phyloP scores from a whole-genome alignment of 2,113 vertebrate species.

The Polyodon spathula region DNA sequence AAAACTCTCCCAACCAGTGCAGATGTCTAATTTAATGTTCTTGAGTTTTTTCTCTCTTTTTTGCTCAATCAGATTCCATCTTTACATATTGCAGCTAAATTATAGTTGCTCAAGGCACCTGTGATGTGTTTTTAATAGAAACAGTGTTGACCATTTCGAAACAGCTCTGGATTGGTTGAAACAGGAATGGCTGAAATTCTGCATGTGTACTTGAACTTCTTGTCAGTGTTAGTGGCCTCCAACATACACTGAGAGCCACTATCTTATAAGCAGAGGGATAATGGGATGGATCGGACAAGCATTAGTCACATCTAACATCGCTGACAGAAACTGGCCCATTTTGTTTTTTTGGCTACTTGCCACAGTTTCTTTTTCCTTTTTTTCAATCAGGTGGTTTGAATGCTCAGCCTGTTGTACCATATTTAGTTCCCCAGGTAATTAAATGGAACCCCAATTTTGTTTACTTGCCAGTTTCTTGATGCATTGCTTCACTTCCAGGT shows the following conservation, averaged over 20 bases:
- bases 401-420: neutral
- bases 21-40: too few species aligned
- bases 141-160: slow-evolving; percentile 31
- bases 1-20: too few species aligned
- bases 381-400: neutral
- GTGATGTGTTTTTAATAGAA: slow-evolving; percentile 38
- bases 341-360: neutral
- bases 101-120: slow-evolving; percentile 25
- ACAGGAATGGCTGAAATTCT: too few species aligned
- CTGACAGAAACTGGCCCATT: neutral
- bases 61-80: slow-evolving; percentile 25
- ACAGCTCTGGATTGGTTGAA: too few species aligned
- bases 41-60: slow-evolving; percentile 32
- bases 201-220: neutral
- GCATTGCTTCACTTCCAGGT: neutral
- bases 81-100: slow-evolving; percentile 21
- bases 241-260: neutral
- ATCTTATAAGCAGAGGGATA: neutral
- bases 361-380: neutral
- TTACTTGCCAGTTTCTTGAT: neutral
- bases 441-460: neutral
- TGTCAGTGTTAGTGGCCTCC: neutral
- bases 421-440: neutral
- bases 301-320: neutral
- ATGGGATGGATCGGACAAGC: neutral